These are phyloP conservation scores for Drosophila santomea DNA, from an alignment of 1,140 invertebrate genomes.

Conservation along the genomic window DNA sequence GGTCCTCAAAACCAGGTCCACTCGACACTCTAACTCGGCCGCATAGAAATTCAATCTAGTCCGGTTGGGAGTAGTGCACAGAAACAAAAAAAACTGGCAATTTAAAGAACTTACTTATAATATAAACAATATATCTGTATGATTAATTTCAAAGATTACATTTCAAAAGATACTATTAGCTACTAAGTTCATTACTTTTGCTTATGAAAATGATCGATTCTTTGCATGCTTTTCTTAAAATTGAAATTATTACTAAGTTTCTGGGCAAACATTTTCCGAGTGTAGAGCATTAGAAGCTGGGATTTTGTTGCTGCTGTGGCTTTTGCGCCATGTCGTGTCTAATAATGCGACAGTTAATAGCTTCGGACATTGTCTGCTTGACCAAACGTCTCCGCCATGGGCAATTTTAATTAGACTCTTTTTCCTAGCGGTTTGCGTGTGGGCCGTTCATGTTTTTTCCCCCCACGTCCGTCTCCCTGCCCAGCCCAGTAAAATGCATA, in stretches of 20 bases:
- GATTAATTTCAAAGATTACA: no score
- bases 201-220: no score
- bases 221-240: no score
- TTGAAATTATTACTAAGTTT: background rate
- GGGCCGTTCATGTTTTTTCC: conserved; percentile 51
- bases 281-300: conserved; percentile 58
- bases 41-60: conserved; percentile 64
- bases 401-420: conserved; percentile 74
- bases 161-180: no score
- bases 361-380: conserved; percentile 67
- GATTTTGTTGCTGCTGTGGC: conserved; percentile 52
- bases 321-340: conserved; percentile 70
- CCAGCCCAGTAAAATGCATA: conserved; percentile 11
- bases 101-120: no score
- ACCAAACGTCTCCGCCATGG: conserved; percentile 39
- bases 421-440: conserved; percentile 71
- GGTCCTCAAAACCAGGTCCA: conserved; percentile 29
- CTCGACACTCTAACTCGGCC: conserved; percentile 63
- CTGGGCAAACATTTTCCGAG: background rate
- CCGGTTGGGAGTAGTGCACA: conserved; percentile 6
- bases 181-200: no score
- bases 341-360: conserved; percentile 77
- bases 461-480: background rate
- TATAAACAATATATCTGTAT: no score
- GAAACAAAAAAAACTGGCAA: background rate